These are phyloP conservation scores for Acomys russatus DNA, from an alignment of 2,797 vertebrate species.

Conservation along the genomic window DNA sequence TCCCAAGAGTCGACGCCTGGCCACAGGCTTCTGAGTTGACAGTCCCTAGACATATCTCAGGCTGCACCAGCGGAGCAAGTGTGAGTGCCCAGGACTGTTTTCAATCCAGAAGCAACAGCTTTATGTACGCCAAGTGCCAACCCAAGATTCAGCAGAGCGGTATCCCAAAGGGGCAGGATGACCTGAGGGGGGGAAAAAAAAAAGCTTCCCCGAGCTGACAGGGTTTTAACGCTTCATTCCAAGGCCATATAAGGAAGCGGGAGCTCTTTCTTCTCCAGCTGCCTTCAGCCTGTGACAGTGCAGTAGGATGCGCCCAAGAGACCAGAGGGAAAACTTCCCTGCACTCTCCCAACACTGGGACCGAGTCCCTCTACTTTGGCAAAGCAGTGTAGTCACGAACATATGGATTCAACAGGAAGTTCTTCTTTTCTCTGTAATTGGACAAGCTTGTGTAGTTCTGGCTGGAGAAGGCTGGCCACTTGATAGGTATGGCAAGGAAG, in stretches of 20 bases:
- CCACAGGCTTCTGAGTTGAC: background rate
- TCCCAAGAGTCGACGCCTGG: background rate
- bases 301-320: background rate
- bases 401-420: background rate
- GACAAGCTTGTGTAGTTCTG: background rate
- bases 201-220: background rate
- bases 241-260: background rate
- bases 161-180: background rate
- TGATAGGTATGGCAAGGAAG: background rate
- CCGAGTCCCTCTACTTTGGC: background rate
- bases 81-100: background rate
- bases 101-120: background rate
- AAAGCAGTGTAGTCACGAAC: background rate
- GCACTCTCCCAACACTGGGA: background rate
- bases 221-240: background rate
- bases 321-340: background rate
- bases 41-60: background rate
- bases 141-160: background rate
- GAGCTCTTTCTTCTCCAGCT: constrained; percentile 29
- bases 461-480: background rate
- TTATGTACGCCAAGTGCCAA: background rate
- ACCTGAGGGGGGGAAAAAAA: background rate
- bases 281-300: background rate
- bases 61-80: background rate
- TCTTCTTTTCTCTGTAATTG: background rate